Conservation (phyloP, 2,113 vertebrate genomes). For the Willisornis vidua region DNA sequence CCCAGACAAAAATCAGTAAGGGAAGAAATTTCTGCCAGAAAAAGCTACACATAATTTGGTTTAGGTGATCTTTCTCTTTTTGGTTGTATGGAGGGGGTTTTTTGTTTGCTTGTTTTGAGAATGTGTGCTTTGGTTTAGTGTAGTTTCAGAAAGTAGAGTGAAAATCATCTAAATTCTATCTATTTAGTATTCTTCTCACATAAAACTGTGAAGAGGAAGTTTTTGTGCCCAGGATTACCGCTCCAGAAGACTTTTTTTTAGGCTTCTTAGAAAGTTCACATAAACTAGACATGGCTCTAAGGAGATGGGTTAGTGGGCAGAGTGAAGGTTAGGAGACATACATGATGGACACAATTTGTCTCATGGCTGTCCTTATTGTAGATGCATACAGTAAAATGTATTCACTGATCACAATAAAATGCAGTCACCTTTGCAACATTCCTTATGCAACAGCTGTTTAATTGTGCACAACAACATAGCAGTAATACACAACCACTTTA, state of each 20-base stretch:
- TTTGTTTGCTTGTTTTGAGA: background rate
- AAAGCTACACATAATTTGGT: background rate
- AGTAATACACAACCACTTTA: conserved; percentile 3
- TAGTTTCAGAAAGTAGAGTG: background rate
- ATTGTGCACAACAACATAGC: conserved; percentile 24
- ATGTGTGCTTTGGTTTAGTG: background rate
- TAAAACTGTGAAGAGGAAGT: background rate
- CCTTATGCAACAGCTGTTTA: conserved; percentile 39
- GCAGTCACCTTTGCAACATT: conserved; percentile 28
- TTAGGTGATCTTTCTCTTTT: background rate
- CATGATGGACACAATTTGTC: background rate
- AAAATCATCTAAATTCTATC: background rate
- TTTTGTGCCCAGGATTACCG: background rate
- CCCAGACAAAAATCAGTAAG: background rate
- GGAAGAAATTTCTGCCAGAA: background rate
- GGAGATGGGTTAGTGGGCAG: background rate
- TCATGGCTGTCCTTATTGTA: background rate
- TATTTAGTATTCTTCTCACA: background rate
- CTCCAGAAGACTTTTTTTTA: background rate
- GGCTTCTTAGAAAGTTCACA: background rate
- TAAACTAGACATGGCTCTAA: background rate
- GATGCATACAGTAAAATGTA: background rate
- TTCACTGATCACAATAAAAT: conserved; percentile 9
- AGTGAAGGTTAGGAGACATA: background rate
- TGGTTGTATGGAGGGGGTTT: background rate